These are phyloP conservation scores for Drosophila affinis DNA, from an alignment of 2,888 invertebrate genomes.

Conservation along the genomic window DNA sequence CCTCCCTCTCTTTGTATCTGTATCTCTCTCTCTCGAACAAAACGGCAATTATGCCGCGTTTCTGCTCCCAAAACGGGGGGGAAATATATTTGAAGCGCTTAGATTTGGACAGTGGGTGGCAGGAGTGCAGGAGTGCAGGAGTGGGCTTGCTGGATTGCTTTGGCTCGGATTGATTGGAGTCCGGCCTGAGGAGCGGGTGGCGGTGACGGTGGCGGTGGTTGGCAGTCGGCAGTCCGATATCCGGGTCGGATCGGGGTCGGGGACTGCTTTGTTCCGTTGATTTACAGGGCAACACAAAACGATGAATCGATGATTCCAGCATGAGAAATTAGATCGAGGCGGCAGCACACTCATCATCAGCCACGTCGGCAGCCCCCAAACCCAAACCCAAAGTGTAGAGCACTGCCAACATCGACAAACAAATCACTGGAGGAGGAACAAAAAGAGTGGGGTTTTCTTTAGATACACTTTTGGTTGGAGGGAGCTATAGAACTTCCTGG, in stretches of 20 bases:
- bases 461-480: not conserved
- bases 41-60: constrained; percentile 79
- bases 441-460: not conserved
- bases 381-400: constrained; percentile 30
- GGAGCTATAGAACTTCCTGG: too few relatives aligned
- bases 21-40: constrained; percentile 53
- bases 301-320: constrained; percentile 79
- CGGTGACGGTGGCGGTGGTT: not conserved
- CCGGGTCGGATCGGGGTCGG: constrained; percentile 41
- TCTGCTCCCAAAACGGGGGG: constrained; percentile 68
- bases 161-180: constrained; percentile 64
- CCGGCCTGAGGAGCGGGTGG: constrained; percentile 16
- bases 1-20: constrained; percentile 21
- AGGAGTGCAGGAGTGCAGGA: not conserved
- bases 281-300: constrained; percentile 72
- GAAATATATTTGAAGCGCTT: constrained; percentile 78
- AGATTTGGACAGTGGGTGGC: constrained; percentile 64
- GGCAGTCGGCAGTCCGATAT: constrained; percentile 34
- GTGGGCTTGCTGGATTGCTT: constrained; percentile 10
- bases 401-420: constrained; percentile 60
- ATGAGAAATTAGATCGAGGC: constrained; percentile 81
- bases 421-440: constrained; percentile 65
- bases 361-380: constrained; percentile 41
- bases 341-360: constrained; percentile 70
- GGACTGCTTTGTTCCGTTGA: constrained; percentile 59